Conservation (phyloP, 2,113 vertebrate species). For the Heteronetta atricapilla region DNA sequence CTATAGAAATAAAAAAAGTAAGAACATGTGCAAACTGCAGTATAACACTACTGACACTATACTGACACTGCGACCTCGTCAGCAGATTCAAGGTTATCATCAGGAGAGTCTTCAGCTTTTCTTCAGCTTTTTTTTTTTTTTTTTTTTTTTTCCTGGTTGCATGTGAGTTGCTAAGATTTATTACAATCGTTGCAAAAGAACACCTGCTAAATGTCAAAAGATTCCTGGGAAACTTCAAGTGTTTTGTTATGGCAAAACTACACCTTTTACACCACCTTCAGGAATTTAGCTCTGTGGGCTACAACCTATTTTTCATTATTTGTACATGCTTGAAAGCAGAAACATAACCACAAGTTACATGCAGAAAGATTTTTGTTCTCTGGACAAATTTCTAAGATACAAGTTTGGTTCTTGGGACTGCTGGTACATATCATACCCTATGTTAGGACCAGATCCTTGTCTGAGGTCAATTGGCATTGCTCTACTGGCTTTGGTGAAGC, state of each 20-base stretch:
- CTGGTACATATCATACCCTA: fast-evolving
- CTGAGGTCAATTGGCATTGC: neutral
- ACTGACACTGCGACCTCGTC: slow-evolving; percentile 36
- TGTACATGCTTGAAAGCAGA: neutral
- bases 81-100: slow-evolving; percentile 42
- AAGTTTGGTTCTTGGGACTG: neutral
- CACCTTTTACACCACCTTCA: neutral
- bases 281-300: neutral
- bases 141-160: neutral
- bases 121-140: neutral
- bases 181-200: neutral
- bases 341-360: neutral
- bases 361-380: neutral
- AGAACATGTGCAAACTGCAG: slow-evolving; percentile 43
- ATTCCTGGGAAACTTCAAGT: slow-evolving; percentile 34
- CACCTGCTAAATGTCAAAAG: slow-evolving; percentile 38
- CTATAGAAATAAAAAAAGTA: slow-evolving; percentile 43
- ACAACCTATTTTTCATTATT: neutral
- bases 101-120: neutral
- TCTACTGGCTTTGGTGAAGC: neutral
- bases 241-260: neutral
- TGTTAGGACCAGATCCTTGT: neutral
- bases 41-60: neutral
- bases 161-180: slow-evolving; percentile 10
- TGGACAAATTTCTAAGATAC: neutral